Conservation (phyloP, 2,888 invertebrate species). For the Torymus aiolomorphi region DNA sequence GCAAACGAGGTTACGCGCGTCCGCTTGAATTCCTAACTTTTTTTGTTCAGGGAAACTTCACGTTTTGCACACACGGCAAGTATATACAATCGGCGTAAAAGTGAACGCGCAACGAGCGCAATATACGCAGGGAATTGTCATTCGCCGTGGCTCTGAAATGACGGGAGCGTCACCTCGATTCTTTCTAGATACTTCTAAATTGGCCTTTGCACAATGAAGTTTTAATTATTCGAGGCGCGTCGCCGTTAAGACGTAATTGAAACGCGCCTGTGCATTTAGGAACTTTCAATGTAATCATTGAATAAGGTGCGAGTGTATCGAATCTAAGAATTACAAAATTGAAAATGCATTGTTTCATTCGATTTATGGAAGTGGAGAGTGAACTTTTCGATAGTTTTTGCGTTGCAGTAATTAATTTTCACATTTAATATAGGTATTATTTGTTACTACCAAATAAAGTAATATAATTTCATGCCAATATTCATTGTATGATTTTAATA, state of each 20-base stretch:
- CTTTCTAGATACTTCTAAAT: constrained; percentile 20
- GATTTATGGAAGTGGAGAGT: too few species aligned
- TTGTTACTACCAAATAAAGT: too few species aligned
- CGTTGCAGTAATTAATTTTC: too few species aligned
- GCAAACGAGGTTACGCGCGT: too few species aligned
- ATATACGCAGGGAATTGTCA: constrained; percentile 18
- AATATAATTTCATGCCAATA: too few species aligned
- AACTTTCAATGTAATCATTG: too few species aligned
- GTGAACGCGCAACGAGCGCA: constrained; percentile 16
- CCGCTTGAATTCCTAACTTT: background rate
- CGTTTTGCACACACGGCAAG: background rate
- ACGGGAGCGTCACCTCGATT: constrained; percentile 35
- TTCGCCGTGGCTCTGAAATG: constrained; percentile 28
- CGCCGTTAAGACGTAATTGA: background rate
- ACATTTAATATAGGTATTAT: too few species aligned
- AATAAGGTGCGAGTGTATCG: too few species aligned
- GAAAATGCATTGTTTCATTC: too few species aligned
- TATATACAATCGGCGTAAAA: constrained; percentile 35
- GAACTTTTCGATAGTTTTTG: too few species aligned
- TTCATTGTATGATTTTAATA: too few species aligned
- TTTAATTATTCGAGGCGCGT: constrained; percentile 7
- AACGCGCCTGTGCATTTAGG: background rate
- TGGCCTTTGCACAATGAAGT: constrained; percentile 18
- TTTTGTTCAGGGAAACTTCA: constrained; percentile 20
- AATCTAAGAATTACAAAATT: too few species aligned